A percentile compares a stretch with the other conserved stretches of the same genome.
phyloP scores from a whole-genome alignment of 2,797 vertebrate genomes.

The Aphelocoma californica region DNA sequence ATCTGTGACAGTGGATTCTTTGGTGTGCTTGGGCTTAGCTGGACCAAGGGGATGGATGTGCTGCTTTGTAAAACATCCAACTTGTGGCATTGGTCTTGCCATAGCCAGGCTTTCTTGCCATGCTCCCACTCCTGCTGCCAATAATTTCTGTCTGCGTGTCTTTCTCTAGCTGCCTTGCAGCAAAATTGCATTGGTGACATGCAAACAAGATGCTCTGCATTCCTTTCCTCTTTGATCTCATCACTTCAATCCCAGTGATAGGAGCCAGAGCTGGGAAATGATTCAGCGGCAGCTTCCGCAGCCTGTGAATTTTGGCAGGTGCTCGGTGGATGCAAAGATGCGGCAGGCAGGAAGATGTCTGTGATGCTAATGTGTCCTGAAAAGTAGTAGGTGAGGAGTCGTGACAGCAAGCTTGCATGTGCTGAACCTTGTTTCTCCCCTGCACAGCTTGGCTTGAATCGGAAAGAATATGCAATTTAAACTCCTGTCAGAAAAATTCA shows the following conservation, averaged over 20 bases:
- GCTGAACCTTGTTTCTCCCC: neutral
- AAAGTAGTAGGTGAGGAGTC: neutral
- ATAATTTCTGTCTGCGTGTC: neutral
- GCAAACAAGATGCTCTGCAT: constrained; percentile 44
- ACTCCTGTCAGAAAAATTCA: neutral
- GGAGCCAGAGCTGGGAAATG: constrained; percentile 30
- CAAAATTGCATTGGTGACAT: constrained; percentile 33
- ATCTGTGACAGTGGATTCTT: neutral
- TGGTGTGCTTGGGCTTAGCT: neutral
- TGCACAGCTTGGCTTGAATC: neutral
- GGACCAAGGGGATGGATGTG: accelerated
- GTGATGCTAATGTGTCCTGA: neutral
- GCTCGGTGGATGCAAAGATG: neutral
- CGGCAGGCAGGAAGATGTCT: neutral
- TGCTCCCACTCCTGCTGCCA: neutral
- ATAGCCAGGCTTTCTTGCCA: neutral
- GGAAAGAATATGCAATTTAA: neutral
- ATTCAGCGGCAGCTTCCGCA: neutral
- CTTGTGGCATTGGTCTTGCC: neutral
- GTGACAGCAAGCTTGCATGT: neutral
- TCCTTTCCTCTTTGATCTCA: constrained; percentile 46
- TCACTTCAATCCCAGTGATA: constrained; percentile 11
- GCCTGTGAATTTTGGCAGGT: constrained; percentile 42
- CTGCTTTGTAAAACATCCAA: neutral
- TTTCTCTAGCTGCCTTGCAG: constrained; percentile 15